Evolutionary conservation across 2,888 invertebrate genomes (phyloP), one percentile per base, ranked within the genome.

Genomic region (Gymnocheta viridis): DNA sequence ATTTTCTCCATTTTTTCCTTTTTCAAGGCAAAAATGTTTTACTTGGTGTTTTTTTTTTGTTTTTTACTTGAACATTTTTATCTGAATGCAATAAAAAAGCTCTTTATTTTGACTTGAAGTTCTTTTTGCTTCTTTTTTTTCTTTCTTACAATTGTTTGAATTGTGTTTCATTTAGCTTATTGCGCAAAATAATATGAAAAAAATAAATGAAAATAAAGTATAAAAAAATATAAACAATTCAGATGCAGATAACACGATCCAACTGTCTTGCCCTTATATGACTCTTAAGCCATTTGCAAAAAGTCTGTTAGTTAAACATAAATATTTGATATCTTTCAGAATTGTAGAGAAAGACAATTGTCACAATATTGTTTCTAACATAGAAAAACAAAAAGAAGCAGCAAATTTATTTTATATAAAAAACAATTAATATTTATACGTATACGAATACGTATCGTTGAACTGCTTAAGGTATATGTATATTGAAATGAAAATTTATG

Each of bases 211-310:
- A 70, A 60, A 60, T 49, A 76, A 51, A 49, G 41, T 41, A 38
- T 58, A 41, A 41, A 41, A 32, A 41, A 41, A 12, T 41, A 29
- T 44, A 22, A 22, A 22, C 14, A 3, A 22, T 24, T 66, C 76
- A 76, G 72, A 81, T 81, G 76, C 76, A 83, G 76, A 83, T 83
- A 83, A 83, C 70, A 58, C 24, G 29, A 83, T 54, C 79, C 82
- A 69, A 69, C 60, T 73, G 54, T 69, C 58, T 77, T 66, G 58
- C 58, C 49, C 54, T 58, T 58, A 72, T 51, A 82, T 47, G 60
- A 60, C 70, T 38, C n/a, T 66, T 47, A 9, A 51, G 60, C n/a
- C 24, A 41, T 44, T 56, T 69, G 67, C 62, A 62, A 78, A 80
- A 62, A 69, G n/a, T 58, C 49, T 74, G 22, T 58, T 76, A 58